Percentiles rank a stretch among this genome's conserved stretches.
Evolutionary conservation across 2,797 vertebrate genomes (phyloP).

Genomic region (Euthynnus affinis): DNA sequence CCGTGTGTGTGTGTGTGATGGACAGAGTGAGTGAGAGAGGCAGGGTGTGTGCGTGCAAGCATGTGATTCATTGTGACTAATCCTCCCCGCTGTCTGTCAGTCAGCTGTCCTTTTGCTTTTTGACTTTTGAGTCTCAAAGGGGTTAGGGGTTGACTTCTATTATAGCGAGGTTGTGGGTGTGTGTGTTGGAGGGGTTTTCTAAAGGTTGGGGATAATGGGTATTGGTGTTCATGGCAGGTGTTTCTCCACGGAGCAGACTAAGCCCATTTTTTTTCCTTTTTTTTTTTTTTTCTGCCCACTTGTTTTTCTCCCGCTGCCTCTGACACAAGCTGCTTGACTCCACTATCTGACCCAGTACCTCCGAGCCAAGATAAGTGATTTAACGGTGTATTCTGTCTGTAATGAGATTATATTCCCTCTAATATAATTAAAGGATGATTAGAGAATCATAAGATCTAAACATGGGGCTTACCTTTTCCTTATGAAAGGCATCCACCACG

Average conservation of each 20-base stretch:
- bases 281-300: neutral
- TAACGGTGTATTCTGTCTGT: constrained; percentile 46
- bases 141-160: constrained; percentile 64
- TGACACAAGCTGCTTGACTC: constrained; percentile 16
- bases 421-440: constrained; percentile 53
- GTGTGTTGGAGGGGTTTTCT: constrained; percentile 45
- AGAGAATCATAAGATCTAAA: constrained; percentile 41
- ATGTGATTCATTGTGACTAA: constrained; percentile 79
- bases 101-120: constrained; percentile 80
- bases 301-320: constrained; percentile 8
- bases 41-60: constrained; percentile 51
- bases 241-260: constrained; percentile 38
- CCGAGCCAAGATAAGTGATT: constrained; percentile 45
- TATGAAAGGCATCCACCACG: constrained; percentile 6
- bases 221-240: constrained; percentile 73
- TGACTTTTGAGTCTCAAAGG: constrained; percentile 72
- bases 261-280: neutral
- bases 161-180: constrained; percentile 29
- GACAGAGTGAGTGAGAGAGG: constrained; percentile 14
- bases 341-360: constrained; percentile 34
- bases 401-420: constrained; percentile 55
- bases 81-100: constrained; percentile 69
- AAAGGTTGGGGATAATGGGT: constrained; percentile 68
- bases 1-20: constrained; percentile 14
- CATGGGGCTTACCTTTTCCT: constrained; percentile 17